Percentiles rank a stretch among this genome's conserved stretches.
Evolutionary conservation across 2,888 invertebrate genomes (phyloP).

Genomic region (Cerastis rubricosa): DNA sequence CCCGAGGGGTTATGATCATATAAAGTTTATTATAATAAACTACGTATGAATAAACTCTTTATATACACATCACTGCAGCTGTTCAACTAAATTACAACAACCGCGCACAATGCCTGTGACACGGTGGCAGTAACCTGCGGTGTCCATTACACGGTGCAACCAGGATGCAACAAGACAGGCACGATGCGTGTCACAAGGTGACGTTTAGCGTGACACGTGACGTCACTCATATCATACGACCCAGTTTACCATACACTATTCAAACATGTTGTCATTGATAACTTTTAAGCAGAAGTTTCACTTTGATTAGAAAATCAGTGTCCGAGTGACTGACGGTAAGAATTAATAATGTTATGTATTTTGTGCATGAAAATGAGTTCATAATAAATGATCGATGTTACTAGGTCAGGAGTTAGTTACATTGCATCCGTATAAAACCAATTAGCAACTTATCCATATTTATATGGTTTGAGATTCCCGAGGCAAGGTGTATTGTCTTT

Average conservation of each 20-base stretch:
- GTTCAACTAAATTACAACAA: conserved; percentile 18
- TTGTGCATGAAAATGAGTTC: neutral
- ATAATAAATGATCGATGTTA: neutral
- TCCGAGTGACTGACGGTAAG: neutral
- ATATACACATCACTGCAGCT: neutral
- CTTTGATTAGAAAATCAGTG: neutral
- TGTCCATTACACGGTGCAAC: neutral
- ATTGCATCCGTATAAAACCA: neutral
- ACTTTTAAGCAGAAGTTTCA: conserved; percentile 9
- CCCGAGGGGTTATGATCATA: neutral
- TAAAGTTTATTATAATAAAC: conserved; percentile 2
- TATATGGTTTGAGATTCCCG: neutral
- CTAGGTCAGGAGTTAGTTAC: neutral
- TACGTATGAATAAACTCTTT: neutral
- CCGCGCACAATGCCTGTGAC: conserved; percentile 7
- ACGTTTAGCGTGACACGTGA: conserved; percentile 18
- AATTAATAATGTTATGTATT: neutral
- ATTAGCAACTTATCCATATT: neutral
- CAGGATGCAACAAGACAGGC: neutral
- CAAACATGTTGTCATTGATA: neutral
- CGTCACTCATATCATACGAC: conserved; percentile 17
- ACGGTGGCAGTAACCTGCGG: neutral
- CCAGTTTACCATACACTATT: conserved; percentile 19
- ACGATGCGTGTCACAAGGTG: conserved; percentile 4
- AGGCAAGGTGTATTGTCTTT: neutral